These are phyloP conservation scores for Petrolisthes cinctipes DNA, from an alignment of 2,888 invertebrate genomes.

Conservation along the genomic window DNA sequence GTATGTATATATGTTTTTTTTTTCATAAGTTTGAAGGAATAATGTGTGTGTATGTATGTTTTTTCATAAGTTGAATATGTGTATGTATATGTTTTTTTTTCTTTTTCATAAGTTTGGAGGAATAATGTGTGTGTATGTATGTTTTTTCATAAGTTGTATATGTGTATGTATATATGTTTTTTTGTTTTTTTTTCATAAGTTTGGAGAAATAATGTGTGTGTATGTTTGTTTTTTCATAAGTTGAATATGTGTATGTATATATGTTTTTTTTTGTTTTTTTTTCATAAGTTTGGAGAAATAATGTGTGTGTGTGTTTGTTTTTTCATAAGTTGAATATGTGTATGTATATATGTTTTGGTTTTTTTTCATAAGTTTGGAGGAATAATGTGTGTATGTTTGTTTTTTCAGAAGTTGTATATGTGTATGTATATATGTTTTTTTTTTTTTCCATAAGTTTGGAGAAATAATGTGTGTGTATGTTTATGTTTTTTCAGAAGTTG, in stretches of 20 bases:
- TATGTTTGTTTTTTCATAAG: too few species aligned
- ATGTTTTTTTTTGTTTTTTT: too few species aligned
- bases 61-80: conserved; percentile 64
- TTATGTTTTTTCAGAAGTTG: conserved; percentile 58
- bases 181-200: not conserved
- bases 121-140: not conserved
- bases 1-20: not conserved
- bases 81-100: not conserved
- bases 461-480: not conserved
- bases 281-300: too few species aligned
- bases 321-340: too few species aligned
- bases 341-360: too few species aligned
- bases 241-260: too few species aligned
- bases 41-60: not conserved
- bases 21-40: not conserved
- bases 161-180: not conserved
- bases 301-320: too few species aligned
- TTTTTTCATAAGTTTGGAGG: not conserved
- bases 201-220: too few species aligned
- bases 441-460: not conserved
- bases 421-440: not conserved
- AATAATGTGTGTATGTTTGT: not conserved
- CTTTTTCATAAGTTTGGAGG: not conserved
- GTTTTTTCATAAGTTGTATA: conserved; percentile 64
- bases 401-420: not conserved